Evolutionary conservation across 2,797 vertebrate species (phyloP), one percentile per base, ranked within the genome.

Genomic region (Erethizon dorsatum): DNA sequence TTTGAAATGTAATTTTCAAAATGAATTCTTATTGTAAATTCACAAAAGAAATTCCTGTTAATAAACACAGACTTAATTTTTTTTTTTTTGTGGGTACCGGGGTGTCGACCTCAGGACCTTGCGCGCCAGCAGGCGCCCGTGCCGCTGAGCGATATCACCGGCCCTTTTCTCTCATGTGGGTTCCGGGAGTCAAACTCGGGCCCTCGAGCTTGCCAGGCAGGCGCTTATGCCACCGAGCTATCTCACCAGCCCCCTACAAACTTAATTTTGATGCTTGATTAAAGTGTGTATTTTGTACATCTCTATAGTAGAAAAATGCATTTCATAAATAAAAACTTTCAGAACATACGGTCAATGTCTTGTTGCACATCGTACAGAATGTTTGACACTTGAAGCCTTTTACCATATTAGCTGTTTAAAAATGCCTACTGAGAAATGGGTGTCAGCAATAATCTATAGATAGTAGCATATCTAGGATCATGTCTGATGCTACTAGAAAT

Each of bases 251-350:
- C 37, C 37, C 37, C 37, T 41, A 41, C 37, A 88, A 93, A 91
- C 71, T 97, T 96, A 91, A 83, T 97, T 96, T 97, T 91, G 97
- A 96, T 17, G 87, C 94, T 91, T 98, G 96, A 83, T 90, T 90
- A 97, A 97, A 96, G 96, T 98, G 96, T 33, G 97, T 94, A 98
- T 82, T 83, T 91, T 96, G 93, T 95, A 98, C 94, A 91, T 94
- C 73, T 94, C 71, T 97, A 92, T 97, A 97, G 96, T 96, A 98
- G 88, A 98, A 97, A 96, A 97, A 98, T 96, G 91, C 88, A 90
- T 97, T 97, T 97, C 97, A 98, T 98, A 98, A 98, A 98, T 98
- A 99, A 18, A 96, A 90, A 97, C 95, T 97, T 97, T 97, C 98
- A 97, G 97, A 98, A 98, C 98, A 98, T 80, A 96, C 56, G 94